phyloP scores from a whole-genome alignment of 2,888 invertebrate species.

The Eristalinus sepulchralis region DNA sequence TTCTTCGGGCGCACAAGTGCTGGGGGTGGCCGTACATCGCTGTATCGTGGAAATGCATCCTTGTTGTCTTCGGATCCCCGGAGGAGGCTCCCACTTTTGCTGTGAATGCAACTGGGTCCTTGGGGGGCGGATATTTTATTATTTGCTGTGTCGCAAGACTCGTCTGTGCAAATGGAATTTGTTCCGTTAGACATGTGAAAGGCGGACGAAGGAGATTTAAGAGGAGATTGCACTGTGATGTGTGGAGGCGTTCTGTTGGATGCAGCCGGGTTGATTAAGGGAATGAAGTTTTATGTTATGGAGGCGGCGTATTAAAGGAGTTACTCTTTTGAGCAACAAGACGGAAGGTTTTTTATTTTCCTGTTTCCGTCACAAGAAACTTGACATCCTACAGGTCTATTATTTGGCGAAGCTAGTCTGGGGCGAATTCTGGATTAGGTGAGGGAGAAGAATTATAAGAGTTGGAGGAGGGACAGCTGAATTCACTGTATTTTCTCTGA shows the following conservation, averaged over 20 bases:
- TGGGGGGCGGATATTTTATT: conserved; percentile 47
- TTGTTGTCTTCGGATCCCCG: conserved; percentile 43
- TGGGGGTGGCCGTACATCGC: neutral
- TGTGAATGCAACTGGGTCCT: conserved; percentile 31
- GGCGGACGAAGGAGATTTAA: conserved; percentile 17
- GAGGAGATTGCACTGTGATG: neutral
- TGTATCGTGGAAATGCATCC: conserved; percentile 51
- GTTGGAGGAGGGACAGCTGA: too few species aligned
- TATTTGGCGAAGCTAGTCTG: neutral
- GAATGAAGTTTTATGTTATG: conserved; percentile 36
- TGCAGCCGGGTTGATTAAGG: conserved; percentile 24
- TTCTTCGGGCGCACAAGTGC: conserved; percentile 46
- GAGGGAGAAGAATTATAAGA: too few species aligned
- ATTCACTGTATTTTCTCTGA: too few species aligned
- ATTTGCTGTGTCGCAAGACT: conserved; percentile 37
- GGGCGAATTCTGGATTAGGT: neutral
- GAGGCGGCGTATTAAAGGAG: neutral
- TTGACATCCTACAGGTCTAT: neutral
- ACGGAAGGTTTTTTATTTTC: neutral
- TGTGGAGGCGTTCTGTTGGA: conserved; percentile 2
- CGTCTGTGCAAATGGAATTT: conserved; percentile 34
- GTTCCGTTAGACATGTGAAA: conserved; percentile 24
- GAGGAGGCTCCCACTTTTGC: conserved; percentile 27
- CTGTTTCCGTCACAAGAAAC: neutral
- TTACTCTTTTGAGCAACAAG: neutral